phyloP scores from a whole-genome alignment of 1,140 invertebrate genomes.

The Macrosteles quadrilineatus region DNA sequence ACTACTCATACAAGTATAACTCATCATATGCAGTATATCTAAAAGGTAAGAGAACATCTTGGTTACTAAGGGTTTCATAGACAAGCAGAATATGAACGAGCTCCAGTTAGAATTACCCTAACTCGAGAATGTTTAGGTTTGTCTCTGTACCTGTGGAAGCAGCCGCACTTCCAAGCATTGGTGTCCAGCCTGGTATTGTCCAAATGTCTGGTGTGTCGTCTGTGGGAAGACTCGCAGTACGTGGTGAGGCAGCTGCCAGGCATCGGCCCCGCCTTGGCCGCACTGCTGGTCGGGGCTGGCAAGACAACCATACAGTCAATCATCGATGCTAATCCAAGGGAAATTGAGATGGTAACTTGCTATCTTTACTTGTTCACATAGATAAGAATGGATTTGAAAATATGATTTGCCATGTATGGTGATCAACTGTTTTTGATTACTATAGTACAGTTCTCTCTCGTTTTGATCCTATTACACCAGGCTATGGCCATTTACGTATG shows the following conservation, averaged over 20 bases:
- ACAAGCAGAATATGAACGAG: no score
- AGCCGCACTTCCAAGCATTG: slow-evolving; percentile 53
- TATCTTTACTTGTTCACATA: no score
- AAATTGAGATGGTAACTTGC: slow-evolving; percentile 67
- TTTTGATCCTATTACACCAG: no score
- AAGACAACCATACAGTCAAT: slow-evolving; percentile 68
- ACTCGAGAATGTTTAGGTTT: slow-evolving; percentile 35
- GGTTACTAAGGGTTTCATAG: no score
- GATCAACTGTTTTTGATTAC: no score
- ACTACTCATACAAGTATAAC: no score
- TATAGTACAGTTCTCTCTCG: no score
- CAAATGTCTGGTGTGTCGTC: slow-evolving; percentile 65
- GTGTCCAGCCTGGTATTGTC: slow-evolving; percentile 60
- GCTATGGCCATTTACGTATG: no score
- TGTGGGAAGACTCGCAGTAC: slow-evolving; percentile 76
- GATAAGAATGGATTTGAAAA: neutral
- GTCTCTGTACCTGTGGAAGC: slow-evolving; percentile 39
- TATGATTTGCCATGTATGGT: slow-evolving; percentile 13
- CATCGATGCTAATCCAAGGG: slow-evolving; percentile 65
- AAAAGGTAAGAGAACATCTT: no score
- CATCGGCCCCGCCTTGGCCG: slow-evolving; percentile 66
- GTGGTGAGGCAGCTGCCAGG: slow-evolving; percentile 70
- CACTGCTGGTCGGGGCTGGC: slow-evolving; percentile 64
- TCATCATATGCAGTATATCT: no score
- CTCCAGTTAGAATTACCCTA: no score